Base-by-base conservation (phyloP, 2,113 vertebrate species). In the Mustela nigripes region DNA sequence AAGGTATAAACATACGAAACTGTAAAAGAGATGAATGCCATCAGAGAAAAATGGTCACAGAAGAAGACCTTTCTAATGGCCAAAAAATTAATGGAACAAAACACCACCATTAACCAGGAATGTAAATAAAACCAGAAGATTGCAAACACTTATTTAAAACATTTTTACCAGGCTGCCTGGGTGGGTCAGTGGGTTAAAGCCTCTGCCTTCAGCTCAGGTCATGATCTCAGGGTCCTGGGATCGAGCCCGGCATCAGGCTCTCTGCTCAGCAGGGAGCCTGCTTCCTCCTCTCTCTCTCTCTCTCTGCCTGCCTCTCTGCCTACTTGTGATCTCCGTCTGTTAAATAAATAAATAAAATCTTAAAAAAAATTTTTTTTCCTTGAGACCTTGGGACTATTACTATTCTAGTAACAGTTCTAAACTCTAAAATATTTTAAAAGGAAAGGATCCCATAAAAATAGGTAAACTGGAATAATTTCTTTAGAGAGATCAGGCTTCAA, bases 361-460 rank as follows among this genome's bases (percentile, higher is more conserved):
- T 58, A 0, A 58, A 58, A 58, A 58, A 58, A 39, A 78, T 6
- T 58, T 48, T 48, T 39, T 91, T 76, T 86, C 45, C 71, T 74
- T 26, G 67, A 90, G 56, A 62, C 83, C 60, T 65, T 76, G 56
- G 28, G 18, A 28, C 10, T n/a, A 8, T 85, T 69, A 36, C n/a
- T 67, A 48, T 63, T n/a, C 45, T 2, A 63, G 11, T 76, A 76
- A 63, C 74, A 71, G 53, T 3, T 67, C 65, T 88, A 45, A 78
- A 96, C 78, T 87, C 74, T 65, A 81, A 78, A 87, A 16, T 71
- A 87, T n/a, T 71, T 58, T 65, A 21, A 39, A 86, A 45, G 67
- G 91, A 93, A 42, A 31, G 4, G 10, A n/a, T 62, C 50, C 33
- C 58, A n/a, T 65, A 93, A 69, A 48, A 86, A 28, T n/a, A 42